These are phyloP conservation scores for Semnornis frantzii DNA, from an alignment of 2,113 vertebrate species.

Conservation along the genomic window DNA sequence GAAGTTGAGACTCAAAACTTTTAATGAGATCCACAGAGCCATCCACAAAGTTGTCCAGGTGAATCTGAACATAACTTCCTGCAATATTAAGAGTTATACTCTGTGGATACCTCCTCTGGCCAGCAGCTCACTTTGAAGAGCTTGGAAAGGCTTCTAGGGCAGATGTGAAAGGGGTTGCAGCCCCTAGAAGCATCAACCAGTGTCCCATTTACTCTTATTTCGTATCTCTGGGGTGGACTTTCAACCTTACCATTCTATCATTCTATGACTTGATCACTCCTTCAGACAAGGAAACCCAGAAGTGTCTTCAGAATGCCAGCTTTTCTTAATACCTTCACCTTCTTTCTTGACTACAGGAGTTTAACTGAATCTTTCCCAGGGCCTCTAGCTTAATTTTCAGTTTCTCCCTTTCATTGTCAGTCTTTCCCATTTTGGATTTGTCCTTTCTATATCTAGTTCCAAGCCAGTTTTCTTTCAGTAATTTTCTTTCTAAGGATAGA, in stretches of 20 bases:
- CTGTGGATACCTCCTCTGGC: background rate
- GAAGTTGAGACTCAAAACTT: background rate
- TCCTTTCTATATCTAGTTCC: background rate
- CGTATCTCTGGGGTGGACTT: background rate
- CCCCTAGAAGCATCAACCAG: background rate
- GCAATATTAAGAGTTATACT: background rate
- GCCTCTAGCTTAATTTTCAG: background rate
- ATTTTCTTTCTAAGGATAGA: background rate
- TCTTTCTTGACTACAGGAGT: background rate
- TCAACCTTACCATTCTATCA: too few species aligned
- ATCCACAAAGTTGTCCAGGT: background rate
- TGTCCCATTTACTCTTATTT: background rate
- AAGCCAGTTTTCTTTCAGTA: background rate
- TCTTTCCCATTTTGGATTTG: background rate
- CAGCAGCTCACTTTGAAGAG: background rate
- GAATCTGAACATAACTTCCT: background rate
- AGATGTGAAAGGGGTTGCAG: background rate
- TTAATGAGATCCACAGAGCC: slow-evolving; percentile 46
- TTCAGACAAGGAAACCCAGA: background rate
- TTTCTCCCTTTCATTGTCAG: background rate
- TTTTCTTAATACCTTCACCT: background rate
- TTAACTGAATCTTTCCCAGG: background rate
- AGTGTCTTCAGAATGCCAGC: background rate
- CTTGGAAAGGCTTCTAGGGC: background rate
- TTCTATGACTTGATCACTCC: background rate